Evolutionary conservation across 1,140 invertebrate genomes (phyloP).

Genomic region (Drosophila chauvacae): DNA sequence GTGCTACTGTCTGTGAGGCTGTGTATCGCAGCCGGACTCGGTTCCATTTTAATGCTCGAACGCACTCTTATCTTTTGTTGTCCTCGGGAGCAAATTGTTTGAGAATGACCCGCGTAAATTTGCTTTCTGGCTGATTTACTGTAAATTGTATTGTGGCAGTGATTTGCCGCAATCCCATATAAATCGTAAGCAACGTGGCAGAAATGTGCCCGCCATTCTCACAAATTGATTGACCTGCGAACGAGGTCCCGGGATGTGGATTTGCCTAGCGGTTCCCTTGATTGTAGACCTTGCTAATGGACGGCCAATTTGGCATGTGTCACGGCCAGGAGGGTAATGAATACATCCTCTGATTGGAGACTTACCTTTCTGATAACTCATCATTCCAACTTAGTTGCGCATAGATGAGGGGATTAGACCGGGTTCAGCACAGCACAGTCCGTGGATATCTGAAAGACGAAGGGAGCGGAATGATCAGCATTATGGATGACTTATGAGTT

Average conservation of each 20-base stretch:
- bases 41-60: constrained; percentile 59
- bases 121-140: constrained; percentile 72
- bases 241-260: constrained; percentile 9
- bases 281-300: constrained; percentile 7
- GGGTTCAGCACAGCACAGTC: constrained; percentile 18
- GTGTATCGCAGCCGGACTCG: constrained; percentile 11
- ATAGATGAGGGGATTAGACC: constrained; percentile 44
- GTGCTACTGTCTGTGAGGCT: constrained; percentile 13
- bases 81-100: constrained; percentile 69
- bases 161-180: constrained; percentile 34
- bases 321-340: constrained; percentile 40
- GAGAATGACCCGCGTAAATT: constrained; percentile 80
- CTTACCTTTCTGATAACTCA: constrained; percentile 84
- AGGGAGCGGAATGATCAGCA: constrained; percentile 31
- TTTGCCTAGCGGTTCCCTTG: constrained; percentile 18
- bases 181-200: constrained; percentile 39
- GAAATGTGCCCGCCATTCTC: constrained; percentile 25
- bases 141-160: constrained; percentile 66
- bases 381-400: constrained; percentile 64
- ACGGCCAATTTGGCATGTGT: constrained; percentile 46
- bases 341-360: constrained; percentile 25
- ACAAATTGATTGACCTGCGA: constrained; percentile 25
- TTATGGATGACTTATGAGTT: constrained; percentile 34
- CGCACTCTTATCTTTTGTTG: constrained; percentile 73
- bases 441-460: constrained; percentile 41